Percentiles rank a stretch among this genome's conserved stretches.
These are phyloP conservation scores for Rallus limicola DNA, from an alignment of 2,113 vertebrate genomes.

Conservation along the genomic window DNA sequence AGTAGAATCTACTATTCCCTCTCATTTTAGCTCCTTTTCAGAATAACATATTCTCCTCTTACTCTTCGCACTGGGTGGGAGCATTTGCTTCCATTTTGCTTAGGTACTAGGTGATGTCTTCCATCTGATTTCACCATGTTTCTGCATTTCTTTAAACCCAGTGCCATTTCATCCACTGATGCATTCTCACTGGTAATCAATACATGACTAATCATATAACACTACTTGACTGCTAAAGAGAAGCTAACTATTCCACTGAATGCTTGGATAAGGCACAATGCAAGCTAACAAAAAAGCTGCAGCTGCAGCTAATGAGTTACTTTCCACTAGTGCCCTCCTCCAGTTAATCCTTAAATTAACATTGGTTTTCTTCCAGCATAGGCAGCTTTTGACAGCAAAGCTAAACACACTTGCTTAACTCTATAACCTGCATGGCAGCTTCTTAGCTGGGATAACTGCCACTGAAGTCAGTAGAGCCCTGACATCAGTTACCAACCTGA, in stretches of 20 bases:
- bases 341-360: not conserved
- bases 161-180: not conserved
- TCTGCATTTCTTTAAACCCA: not conserved
- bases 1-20: not conserved
- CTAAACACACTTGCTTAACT: not conserved
- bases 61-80: not conserved
- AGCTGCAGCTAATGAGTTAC: not conserved
- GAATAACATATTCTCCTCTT: not conserved
- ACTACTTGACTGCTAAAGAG: not conserved
- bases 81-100: not conserved
- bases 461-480: not conserved
- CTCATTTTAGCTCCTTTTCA: not conserved
- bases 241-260: not conserved
- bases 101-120: not conserved
- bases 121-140: not conserved
- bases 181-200: not conserved
- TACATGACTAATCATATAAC: not conserved
- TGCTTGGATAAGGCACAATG: not conserved
- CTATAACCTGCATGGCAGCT: not conserved
- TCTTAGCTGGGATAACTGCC: not conserved
- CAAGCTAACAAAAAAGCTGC: not conserved
- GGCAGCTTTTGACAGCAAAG: not conserved
- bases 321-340: not conserved
- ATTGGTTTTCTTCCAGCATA: not conserved
- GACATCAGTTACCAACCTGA: not conserved